A percentile compares a stretch with the other conserved stretches of the same genome.
phyloP scores from a whole-genome alignment of 2,113 vertebrate genomes.

The Gambusia affinis region DNA sequence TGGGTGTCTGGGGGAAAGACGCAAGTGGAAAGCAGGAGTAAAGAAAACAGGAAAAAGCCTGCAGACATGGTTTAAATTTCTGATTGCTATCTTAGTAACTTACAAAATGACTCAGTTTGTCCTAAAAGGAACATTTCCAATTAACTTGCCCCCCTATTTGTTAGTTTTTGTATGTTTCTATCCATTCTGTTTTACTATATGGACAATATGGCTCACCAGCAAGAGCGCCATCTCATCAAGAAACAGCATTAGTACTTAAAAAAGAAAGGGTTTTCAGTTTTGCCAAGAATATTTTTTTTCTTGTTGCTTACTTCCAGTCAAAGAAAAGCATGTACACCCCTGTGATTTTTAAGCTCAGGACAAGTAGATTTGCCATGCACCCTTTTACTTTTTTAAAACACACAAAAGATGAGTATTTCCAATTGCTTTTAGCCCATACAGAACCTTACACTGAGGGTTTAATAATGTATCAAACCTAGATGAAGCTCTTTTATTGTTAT shows the following conservation, averaged over 20 bases:
- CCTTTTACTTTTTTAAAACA: background rate
- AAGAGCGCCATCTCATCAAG: background rate
- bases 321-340: background rate
- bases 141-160: background rate
- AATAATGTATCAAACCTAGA: too few species aligned
- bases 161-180: background rate
- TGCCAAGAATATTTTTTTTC: background rate
- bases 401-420: background rate
- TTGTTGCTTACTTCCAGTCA: background rate
- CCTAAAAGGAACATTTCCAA: constrained; percentile 2
- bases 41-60: constrained; percentile 52
- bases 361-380: background rate
- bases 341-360: background rate
- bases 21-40: constrained; percentile 22
- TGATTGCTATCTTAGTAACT: constrained; percentile 17
- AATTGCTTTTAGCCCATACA: background rate
- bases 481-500: background rate
- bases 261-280: background rate
- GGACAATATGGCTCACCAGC: background rate
- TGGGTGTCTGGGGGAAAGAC: constrained; percentile 55
- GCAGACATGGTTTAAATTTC: constrained; percentile 27
- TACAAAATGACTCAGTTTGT: constrained; percentile 5
- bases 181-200: background rate
- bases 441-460: too few species aligned
- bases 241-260: background rate